phyloP scores from a whole-genome alignment of 2,797 vertebrate genomes.

The Artibeus jamaicensis region DNA sequence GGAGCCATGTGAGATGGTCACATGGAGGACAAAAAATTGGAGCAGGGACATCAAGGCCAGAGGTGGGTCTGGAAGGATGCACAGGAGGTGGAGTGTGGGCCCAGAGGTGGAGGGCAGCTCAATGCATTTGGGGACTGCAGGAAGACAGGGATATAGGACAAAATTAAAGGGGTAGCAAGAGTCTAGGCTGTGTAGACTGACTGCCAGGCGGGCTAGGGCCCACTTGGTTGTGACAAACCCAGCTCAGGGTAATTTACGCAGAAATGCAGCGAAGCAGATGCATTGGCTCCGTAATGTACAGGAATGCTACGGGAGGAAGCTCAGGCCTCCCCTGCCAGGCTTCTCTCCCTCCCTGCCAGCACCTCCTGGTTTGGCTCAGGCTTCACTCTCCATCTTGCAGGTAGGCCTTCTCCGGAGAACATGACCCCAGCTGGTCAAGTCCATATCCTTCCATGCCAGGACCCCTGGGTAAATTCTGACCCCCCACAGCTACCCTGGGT shows the following conservation, averaged over 20 bases:
- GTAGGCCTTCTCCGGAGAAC: background rate
- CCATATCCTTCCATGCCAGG: background rate
- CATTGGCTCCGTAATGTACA: background rate
- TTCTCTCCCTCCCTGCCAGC: no score
- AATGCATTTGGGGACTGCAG: no score
- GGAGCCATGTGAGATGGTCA: background rate
- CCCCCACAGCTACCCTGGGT: background rate
- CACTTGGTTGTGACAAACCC: background rate
- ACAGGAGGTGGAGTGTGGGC: background rate
- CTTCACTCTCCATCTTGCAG: background rate
- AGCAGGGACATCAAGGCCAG: background rate
- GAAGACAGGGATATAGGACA: background rate
- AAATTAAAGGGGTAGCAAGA: no score
- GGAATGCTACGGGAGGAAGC: background rate
- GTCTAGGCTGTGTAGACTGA: background rate
- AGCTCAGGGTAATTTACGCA: background rate
- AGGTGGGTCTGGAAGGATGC: background rate
- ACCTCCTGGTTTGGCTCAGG: background rate
- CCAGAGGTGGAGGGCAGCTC: background rate
- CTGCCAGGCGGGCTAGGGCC: no score
- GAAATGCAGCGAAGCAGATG: fast-evolving
- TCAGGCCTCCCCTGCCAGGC: background rate
- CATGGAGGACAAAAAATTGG: background rate
- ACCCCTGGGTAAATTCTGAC: background rate
- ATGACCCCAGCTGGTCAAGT: background rate